Evolutionary conservation across 2,888 invertebrate species (phyloP).

Genomic region (Miltochrista miniata): DNA sequence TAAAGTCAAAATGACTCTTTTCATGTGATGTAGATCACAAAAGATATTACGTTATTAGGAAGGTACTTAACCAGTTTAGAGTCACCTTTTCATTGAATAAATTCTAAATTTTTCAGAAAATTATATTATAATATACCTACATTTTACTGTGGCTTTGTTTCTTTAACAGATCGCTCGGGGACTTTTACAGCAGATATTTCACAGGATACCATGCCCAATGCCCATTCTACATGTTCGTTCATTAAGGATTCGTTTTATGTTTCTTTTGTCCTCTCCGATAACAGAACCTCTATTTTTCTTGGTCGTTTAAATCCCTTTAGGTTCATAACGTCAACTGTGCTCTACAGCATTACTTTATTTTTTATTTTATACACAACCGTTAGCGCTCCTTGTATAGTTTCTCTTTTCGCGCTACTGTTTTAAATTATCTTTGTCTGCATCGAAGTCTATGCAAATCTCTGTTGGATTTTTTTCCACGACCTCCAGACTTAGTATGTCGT

Average conservation of each 20-base stretch:
- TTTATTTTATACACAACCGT: constrained; percentile 27
- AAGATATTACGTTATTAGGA: too few species aligned
- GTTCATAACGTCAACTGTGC: too few species aligned
- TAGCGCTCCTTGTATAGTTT: constrained; percentile 56
- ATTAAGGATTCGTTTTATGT: constrained; percentile 49
- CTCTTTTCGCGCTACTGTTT: constrained; percentile 57
- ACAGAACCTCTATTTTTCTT: constrained; percentile 42
- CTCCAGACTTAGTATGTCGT: constrained; percentile 34
- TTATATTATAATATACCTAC: too few species aligned
- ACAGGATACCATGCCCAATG: constrained; percentile 37
- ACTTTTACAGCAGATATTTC: constrained; percentile 50
- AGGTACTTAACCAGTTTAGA: too few species aligned
- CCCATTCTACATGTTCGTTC: constrained; percentile 51
- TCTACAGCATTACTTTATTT: constrained; percentile 41
- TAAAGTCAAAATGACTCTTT: too few species aligned
- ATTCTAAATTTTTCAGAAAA: too few species aligned
- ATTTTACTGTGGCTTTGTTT: constrained; percentile 39
- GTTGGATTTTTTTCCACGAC: constrained; percentile 54
- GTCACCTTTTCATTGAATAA: too few species aligned
- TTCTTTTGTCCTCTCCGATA: constrained; percentile 44
- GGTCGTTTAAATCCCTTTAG: constrained; percentile 50
- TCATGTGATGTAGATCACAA: too few species aligned
- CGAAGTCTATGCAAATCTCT: constrained; percentile 48
- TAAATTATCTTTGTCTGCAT: constrained; percentile 67
- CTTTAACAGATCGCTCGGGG: constrained; percentile 23